These are phyloP conservation scores for Ophion costatus DNA, from an alignment of 2,888 invertebrate species.

Conservation along the genomic window DNA sequence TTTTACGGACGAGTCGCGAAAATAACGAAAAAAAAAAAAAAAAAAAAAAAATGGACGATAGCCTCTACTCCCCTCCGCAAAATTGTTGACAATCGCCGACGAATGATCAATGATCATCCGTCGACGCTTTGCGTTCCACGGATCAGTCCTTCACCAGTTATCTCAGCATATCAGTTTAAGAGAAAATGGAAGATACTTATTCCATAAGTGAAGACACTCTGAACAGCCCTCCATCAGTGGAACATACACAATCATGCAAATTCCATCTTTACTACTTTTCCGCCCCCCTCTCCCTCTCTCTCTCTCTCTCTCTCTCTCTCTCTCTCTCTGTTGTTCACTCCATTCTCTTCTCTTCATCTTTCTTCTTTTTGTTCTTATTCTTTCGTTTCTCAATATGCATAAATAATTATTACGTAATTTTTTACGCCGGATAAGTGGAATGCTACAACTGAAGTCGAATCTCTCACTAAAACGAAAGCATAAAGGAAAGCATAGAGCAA, in stretches of 20 bases:
- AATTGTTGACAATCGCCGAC: constrained; percentile 46
- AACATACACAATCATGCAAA: constrained; percentile 52
- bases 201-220: constrained; percentile 36
- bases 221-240: constrained; percentile 54
- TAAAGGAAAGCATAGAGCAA: constrained; percentile 36
- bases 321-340: constrained; percentile 24
- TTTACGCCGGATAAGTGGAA: constrained; percentile 24
- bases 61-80: constrained; percentile 65
- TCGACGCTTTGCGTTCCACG: constrained; percentile 60
- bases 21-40: constrained; percentile 41
- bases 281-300: constrained; percentile 43
- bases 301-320: constrained; percentile 38
- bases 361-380: constrained; percentile 20
- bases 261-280: constrained; percentile 42
- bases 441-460: constrained; percentile 30
- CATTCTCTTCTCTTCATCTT: constrained; percentile 16
- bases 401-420: constrained; percentile 10
- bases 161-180: constrained; percentile 53
- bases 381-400: constrained; percentile 24
- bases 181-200: constrained; percentile 11
- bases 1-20: constrained; percentile 61
- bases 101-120: constrained; percentile 53
- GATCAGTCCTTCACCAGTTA: constrained; percentile 63
- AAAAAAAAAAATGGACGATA: constrained; percentile 57
- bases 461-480: constrained; percentile 32